Conservation (phyloP, 2,888 invertebrate genomes). For the Diaphora mendica region DNA sequence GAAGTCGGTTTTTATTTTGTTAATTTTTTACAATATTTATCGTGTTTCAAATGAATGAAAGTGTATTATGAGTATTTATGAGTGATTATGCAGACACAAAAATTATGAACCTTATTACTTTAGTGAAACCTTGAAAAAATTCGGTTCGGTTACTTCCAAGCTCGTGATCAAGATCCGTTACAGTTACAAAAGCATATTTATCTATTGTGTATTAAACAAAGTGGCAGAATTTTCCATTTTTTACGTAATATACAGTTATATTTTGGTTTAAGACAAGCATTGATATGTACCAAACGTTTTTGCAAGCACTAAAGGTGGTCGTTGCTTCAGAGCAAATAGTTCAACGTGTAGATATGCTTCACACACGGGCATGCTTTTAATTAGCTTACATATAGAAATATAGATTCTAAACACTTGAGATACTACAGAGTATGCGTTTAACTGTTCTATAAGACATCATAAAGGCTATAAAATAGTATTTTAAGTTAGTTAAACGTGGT, state of each 20-base stretch:
- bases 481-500: no score
- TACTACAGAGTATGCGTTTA: background rate
- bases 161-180: background rate
- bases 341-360: slow-evolving; percentile 50
- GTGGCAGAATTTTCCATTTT: background rate
- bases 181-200: background rate
- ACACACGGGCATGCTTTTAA: slow-evolving; percentile 27
- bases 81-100: background rate
- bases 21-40: background rate
- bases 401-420: slow-evolving; percentile 33
- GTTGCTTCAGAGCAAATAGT: slow-evolving; percentile 37
- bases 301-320: slow-evolving; percentile 32
- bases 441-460: background rate
- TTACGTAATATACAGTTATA: background rate
- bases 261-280: slow-evolving; percentile 11
- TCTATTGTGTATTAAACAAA: background rate
- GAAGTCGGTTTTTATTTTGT: no score
- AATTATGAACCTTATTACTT: background rate
- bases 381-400: slow-evolving; percentile 28
- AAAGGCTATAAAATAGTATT: background rate
- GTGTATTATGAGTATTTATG: no score
- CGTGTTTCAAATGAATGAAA: background rate
- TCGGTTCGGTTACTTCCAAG: background rate
- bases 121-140: background rate
- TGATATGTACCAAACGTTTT: slow-evolving; percentile 38